Evolutionary conservation across 1,140 invertebrate species (phyloP), one percentile per base, ranked within the genome.

Genomic region (Hyposmocoma kahamanoa): DNA sequence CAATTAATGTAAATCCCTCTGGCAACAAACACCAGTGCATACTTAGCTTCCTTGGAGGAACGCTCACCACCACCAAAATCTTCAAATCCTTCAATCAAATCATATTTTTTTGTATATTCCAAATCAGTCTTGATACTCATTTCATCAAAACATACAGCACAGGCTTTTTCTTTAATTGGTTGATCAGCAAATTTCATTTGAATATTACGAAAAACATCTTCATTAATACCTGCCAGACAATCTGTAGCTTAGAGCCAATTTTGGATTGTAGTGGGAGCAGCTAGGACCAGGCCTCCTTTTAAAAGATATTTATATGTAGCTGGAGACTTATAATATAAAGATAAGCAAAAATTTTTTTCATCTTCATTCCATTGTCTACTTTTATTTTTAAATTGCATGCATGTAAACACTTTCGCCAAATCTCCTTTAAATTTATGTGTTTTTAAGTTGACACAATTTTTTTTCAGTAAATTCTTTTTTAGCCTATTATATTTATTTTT

Each of bases 21-120:
- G 19, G 52, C 52, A 32, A 54, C 32, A 45, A 54, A 48, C 15
- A 54, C 52, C 10, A 54, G 32, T 26, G 42, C 52, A 39, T 48
- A 54, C 26, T 48, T 54, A 1, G 52, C 52, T 28, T 28, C 41
- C 6, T 26, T 28, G 9, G 15, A 8, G 24, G 1, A 19, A 1
- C 52, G 19, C 28, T 54, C 41, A 22, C 52, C 52, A 21, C 22
- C 46, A 36, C 52, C 46, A 54, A 54, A 48, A 54, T 54, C 46
- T 54, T 54, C 52, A 49, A 54, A 54, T 21, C 52, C 52, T 20
- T 54, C 45, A 13, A 54, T 48, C 15, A 54, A 28, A 48, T 48
- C 52, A 48, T 44, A 54, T 49, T 54, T 54, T 10, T 38, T 48
- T 17, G 52, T 48, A 20, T 48, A 54, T 48, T 54, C 52, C 32